Conservation (phyloP, 2,113 vertebrate genomes). For the Percopsis transmontana region DNA sequence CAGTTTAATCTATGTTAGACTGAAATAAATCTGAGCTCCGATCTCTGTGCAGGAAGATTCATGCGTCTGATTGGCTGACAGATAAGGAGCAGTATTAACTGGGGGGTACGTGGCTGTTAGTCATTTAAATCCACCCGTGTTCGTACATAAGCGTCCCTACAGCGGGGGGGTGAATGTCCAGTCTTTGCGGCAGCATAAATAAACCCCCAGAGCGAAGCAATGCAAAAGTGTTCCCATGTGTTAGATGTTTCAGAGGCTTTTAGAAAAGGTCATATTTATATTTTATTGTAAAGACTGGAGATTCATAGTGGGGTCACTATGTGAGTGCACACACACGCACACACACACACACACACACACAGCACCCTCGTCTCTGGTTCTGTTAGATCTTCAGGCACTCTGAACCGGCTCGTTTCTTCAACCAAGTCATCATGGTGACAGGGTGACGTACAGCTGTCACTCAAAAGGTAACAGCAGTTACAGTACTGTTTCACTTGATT, state of each 20-base stretch:
- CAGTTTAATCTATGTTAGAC: constrained; percentile 18
- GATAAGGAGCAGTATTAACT: constrained; percentile 25
- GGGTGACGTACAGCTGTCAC: no score
- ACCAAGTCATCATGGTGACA: constrained; percentile 58
- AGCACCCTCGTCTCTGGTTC: not conserved
- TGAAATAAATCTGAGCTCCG: constrained; percentile 10
- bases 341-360: constrained; percentile 26
- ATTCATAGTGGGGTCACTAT: constrained; percentile 61
- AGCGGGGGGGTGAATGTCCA: constrained; percentile 73
- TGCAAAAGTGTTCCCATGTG: not conserved
- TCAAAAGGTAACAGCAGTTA: no score
- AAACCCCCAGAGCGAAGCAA: constrained; percentile 1
- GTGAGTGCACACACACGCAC: constrained; percentile 40
- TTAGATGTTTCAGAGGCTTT: not conserved
- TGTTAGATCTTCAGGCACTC: constrained; percentile 21
- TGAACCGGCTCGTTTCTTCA: constrained; percentile 71
- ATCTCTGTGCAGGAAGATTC: constrained; percentile 26
- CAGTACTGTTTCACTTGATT: no score
- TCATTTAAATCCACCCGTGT: constrained; percentile 53
- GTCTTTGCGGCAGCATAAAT: constrained; percentile 43
- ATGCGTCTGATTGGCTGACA: constrained; percentile 41
- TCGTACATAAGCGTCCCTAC: constrained; percentile 36
- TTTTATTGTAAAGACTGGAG: constrained; percentile 63
- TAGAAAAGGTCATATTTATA: not conserved
- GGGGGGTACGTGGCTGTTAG: constrained; percentile 50